A percentile compares a stretch with the other conserved stretches of the same genome.
These are phyloP conservation scores for Podarcis siculus DNA, from an alignment of 2,797 vertebrate genomes.

Conservation along the genomic window DNA sequence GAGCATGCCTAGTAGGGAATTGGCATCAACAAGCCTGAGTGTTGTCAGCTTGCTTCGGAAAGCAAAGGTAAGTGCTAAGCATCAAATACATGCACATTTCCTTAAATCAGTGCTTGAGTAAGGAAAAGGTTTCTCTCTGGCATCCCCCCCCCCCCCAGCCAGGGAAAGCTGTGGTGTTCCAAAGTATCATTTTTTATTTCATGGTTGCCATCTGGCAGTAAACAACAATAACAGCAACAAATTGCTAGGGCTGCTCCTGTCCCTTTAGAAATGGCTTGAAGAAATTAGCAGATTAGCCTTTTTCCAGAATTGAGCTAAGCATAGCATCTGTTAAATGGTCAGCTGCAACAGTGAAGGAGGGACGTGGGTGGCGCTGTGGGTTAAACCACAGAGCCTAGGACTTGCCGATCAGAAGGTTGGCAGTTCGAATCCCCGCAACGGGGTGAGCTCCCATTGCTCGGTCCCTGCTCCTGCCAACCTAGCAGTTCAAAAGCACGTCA, in stretches of 20 bases:
- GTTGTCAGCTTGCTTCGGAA: conserved; percentile 90
- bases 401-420: no score
- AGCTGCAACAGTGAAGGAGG: no score
- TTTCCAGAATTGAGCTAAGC: not conserved
- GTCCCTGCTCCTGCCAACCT: no score
- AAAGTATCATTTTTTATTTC: not conserved
- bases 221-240: no score
- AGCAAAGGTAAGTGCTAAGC: conserved; percentile 85
- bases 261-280: not conserved
- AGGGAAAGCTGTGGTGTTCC: not conserved
- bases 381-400: no score
- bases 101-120: not conserved
- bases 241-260: not conserved
- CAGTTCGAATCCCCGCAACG: no score
- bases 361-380: no score
- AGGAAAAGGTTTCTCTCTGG: not conserved
- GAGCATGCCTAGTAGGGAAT: conserved; percentile 95
- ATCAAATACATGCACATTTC: not conserved
- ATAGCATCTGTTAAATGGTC: not conserved
- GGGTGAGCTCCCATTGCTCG: no score
- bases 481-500: no score
- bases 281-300: not conserved
- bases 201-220: not conserved
- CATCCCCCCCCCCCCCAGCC: not conserved
- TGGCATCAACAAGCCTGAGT: conserved; percentile 91